Evolutionary conservation across 2,797 vertebrate species (phyloP), one percentile per base, ranked within the genome.

Genomic region (Cynopterus sphinx): DNA sequence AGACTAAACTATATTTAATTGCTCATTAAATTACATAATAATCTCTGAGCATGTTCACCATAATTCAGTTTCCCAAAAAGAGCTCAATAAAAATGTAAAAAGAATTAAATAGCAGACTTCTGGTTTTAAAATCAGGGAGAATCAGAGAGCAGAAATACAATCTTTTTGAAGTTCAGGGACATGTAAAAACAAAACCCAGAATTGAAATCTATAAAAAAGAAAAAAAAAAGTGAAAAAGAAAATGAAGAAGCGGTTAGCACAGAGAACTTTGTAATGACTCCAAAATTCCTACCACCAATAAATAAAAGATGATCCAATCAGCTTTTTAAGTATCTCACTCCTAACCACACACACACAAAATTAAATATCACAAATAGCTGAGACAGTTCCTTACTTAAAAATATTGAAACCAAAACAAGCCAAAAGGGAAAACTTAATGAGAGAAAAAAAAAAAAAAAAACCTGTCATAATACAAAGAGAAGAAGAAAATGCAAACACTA

Each of bases 1-100:
- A 79, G 1, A 90, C 67, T 84, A 36, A 7, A 96, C 39, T 78
- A 46, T 57, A 68, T 41, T 84, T 68, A 96, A 90, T 70, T 11
- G 0, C 33, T 94, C 31, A 5, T 81, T 93, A 96, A 94, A 70
- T 78, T 65, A 77, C 41, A 53, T 51, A 19, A 51, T 65, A 53
- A 91, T 61, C 21, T 41, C 26, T 71, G 43, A 90, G 57, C 9
- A 94, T 79, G 77, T 53, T 55, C 65, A 86, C 7, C 15, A 31
- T 4, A 81, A 59, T 55, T 78, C 33, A 67, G 28, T 55, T 88
- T 65, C 31, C 33, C 26, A 17, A 51, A 87, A 94, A 46, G 33
- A 61, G 2, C 13, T 81, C 41, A 57, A 28, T 31, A 82, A 31
- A 83, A 51, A 19, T 13, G 16, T 33, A 78, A 70, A 78, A 28